Evolutionary conservation across 2,888 invertebrate genomes (phyloP), one percentile per base, ranked within the genome.

Genomic region (Zootermopsis nevadensis): DNA sequence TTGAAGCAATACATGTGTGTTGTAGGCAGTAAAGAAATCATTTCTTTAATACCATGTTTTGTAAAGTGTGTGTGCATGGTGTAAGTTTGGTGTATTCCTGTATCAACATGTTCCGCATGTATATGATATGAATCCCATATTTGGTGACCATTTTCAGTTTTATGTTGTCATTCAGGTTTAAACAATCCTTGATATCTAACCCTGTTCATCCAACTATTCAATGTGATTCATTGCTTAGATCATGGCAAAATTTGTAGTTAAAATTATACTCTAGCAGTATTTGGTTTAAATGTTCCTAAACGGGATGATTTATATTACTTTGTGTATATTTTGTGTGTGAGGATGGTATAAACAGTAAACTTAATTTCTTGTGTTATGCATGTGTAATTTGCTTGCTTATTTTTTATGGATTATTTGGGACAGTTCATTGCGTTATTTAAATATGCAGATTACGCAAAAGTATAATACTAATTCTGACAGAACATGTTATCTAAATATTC

Each of bases 1-100:
- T 31, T n/a, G n/a, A 69, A 81, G 72, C 48, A 48, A 81, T 69
- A 81, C 42, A 27, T 60, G 27, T 60, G 60, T 60, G n/a, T 60
- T 10, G n/a, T 60, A 60, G 60, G 60, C 12, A n/a, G 3, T 48
- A 48, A 48, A 19, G 19, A 42, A 48, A 12, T 60, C 15, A 15
- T 27, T 24, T 60, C 60, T 27, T 8, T 60, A 27, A 60, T 60
- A 60, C 6, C 8, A 12, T 60, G 27, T 60, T n/a, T 24, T 60
- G 60, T 60, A 60, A 24, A 60, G 1, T 60, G 60, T 60, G 60
- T 27, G 27, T n/a, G 60, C n/a, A 1, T 60, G 60, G 22, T 60
- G 27, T 60, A 27, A 55, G 55, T 55, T 24, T 55, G 12, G 60
- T 60, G 60, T 60, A 1, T 3, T 55, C 24, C 7, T 60, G 60